phyloP scores from a whole-genome alignment of 2,797 vertebrate genomes.

The Coranthus polyacanthus region DNA sequence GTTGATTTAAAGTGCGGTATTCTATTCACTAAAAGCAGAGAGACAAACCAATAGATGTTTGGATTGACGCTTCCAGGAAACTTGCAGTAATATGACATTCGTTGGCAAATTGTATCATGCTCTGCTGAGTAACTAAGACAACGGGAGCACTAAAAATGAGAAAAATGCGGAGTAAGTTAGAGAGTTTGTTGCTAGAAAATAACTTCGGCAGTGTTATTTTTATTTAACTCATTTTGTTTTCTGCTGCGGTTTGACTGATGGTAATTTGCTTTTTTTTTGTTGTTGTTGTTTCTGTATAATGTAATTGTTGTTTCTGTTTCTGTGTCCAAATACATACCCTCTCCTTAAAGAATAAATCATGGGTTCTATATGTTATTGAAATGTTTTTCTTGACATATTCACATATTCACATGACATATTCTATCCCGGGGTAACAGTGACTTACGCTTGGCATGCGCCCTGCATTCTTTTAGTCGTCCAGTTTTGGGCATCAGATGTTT shows the following conservation, averaged over 20 bases:
- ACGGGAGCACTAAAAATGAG: neutral
- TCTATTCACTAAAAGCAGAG: constrained; percentile 15
- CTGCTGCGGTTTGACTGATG: neutral
- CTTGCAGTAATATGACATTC: neutral
- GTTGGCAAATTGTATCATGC: neutral
- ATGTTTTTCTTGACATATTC: neutral
- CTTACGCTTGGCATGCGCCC: neutral
- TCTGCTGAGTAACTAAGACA: too few species aligned
- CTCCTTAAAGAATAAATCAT: constrained; percentile 6
- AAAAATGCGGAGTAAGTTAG: neutral
- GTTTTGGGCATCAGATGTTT: neutral
- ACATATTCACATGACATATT: neutral
- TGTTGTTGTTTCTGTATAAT: constrained; percentile 1
- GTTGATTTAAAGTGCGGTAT: constrained; percentile 37
- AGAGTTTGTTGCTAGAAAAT: neutral
- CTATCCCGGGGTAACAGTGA: too few species aligned
- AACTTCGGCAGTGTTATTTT: neutral
- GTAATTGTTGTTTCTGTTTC: neutral
- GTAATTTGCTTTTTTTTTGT: constrained; percentile 1
- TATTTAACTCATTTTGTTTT: neutral
- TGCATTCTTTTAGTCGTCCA: neutral
- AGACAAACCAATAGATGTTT: neutral
- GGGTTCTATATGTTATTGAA: neutral
- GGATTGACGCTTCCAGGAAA: constrained; percentile 11
- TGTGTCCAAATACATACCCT: neutral